These are phyloP conservation scores for Dioctria rufipes DNA, from an alignment of 2,888 invertebrate species.

Conservation along the genomic window DNA sequence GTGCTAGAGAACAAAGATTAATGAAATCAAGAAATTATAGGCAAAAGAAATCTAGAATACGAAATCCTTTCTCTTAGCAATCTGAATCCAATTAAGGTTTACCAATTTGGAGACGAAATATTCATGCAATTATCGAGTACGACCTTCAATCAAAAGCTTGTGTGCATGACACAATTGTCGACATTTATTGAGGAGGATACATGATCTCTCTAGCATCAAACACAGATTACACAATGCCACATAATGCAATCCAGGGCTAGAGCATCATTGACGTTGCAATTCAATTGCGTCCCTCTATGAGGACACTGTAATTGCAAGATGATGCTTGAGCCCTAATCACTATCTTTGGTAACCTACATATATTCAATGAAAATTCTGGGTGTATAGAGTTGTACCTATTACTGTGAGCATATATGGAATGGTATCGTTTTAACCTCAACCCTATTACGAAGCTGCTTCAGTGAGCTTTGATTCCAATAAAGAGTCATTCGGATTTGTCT, in stretches of 20 bases:
- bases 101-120: neutral
- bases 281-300: constrained; percentile 35
- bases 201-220: neutral
- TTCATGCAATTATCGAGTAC: neutral
- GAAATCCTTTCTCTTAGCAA: too few species aligned
- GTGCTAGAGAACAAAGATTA: neutral
- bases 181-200: neutral
- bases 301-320: constrained; percentile 12
- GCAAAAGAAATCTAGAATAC: neutral
- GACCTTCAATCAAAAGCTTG: neutral
- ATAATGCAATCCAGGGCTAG: neutral
- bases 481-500: constrained; percentile 43
- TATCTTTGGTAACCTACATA: neutral
- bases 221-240: neutral
- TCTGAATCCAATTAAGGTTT: too few species aligned
- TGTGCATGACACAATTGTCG: neutral
- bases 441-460: constrained; percentile 40
- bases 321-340: neutral
- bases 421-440: constrained; percentile 25
- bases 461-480: constrained; percentile 34
- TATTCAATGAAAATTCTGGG: neutral
- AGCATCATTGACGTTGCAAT: constrained; percentile 19
- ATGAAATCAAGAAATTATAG: neutral
- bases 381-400: neutral
- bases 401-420: neutral